phyloP scores from a whole-genome alignment of 2,888 invertebrate species.

The Lasioglossum leucozonium region DNA sequence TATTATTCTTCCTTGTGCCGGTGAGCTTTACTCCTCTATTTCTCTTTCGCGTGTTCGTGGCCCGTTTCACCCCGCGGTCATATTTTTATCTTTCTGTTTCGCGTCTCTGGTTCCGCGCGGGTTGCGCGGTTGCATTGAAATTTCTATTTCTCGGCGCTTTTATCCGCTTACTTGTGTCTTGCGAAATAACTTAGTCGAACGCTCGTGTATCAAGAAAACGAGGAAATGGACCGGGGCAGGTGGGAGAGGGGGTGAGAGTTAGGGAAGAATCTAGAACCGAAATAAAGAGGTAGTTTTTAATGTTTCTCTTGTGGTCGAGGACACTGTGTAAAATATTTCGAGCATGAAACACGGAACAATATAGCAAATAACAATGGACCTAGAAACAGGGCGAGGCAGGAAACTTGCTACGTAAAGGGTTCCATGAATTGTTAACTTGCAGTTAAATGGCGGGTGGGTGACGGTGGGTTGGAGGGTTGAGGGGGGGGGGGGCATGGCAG shows the following conservation, averaged over 20 bases:
- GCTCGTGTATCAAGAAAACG: not conserved
- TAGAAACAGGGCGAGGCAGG: not conserved
- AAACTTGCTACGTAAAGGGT: not conserved
- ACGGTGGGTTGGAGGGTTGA: too few species aligned
- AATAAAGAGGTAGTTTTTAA: conserved; percentile 1
- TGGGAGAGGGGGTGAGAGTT: too few species aligned
- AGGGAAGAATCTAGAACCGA: not conserved
- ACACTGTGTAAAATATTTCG: not conserved
- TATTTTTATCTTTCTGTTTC: not conserved
- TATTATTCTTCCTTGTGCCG: not conserved
- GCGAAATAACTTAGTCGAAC: not conserved
- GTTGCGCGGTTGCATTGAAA: not conserved
- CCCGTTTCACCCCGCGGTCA: not conserved
- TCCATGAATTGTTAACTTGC: not conserved
- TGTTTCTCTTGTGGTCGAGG: not conserved
- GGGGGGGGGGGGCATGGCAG: not conserved
- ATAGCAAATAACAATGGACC: not conserved
- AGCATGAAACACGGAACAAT: conserved; percentile 8
- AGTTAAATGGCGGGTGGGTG: not conserved
- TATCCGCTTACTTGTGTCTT: not conserved
- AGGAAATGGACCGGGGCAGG: not conserved
- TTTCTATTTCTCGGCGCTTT: not conserved
- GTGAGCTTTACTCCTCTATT: not conserved
- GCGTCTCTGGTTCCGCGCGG: not conserved
- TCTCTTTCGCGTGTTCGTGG: not conserved